A percentile compares a stretch with the other conserved stretches of the same genome.
Conservation (phyloP, 2,113 vertebrate species). For the Murina feae region DNA sequence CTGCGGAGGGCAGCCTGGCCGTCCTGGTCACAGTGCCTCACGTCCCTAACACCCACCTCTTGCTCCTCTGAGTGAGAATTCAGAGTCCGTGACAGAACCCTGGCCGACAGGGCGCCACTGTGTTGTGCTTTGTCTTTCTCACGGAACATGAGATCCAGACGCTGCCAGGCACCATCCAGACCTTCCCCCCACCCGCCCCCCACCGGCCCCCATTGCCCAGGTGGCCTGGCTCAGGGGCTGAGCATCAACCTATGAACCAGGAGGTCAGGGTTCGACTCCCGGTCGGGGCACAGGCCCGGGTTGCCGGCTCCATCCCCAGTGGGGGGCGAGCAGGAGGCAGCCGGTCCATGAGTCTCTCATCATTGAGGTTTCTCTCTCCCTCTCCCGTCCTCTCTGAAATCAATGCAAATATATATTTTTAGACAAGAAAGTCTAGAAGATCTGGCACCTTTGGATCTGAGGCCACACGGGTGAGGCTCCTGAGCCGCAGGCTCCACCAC, state of each 20-base stretch:
- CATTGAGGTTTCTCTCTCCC: too few relatives aligned
- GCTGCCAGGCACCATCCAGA: neutral
- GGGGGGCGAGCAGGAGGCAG: too few relatives aligned
- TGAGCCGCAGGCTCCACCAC: neutral
- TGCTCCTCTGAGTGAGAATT: neutral
- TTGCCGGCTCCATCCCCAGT: too few relatives aligned
- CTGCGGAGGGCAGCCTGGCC: neutral
- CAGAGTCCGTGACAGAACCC: neutral
- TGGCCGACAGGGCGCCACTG: accelerated
- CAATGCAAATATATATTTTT: too few relatives aligned
- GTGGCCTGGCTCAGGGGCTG: too few relatives aligned
- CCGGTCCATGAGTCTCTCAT: too few relatives aligned
- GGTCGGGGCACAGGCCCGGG: too few relatives aligned
- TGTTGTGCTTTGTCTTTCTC: neutral
- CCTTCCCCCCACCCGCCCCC: neutral
- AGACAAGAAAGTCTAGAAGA: neutral
- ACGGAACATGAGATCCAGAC: accelerated
- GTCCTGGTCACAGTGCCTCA: neutral
- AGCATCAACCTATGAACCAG: too few relatives aligned
- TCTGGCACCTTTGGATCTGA: neutral
- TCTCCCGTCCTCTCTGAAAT: too few relatives aligned
- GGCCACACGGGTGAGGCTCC: accelerated
- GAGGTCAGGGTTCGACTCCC: too few relatives aligned
- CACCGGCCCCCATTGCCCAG: too few relatives aligned
- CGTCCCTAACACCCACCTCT: neutral